Percentiles rank a stretch among this genome's conserved stretches.
phyloP scores from a whole-genome alignment of 2,888 invertebrate species.

The Stratiomys singularior region DNA sequence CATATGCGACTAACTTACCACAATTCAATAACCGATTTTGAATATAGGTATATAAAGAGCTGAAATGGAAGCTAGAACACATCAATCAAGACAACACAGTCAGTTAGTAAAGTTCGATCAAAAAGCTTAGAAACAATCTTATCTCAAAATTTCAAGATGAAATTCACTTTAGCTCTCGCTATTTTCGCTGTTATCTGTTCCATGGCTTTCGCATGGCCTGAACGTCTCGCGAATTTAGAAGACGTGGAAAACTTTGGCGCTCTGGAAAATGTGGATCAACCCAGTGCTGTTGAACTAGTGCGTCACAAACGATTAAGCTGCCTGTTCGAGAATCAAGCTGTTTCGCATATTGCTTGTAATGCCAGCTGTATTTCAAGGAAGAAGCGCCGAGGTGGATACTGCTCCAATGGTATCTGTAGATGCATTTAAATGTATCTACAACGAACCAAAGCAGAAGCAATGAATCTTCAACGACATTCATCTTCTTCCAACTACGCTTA shows the following conservation, averaged over 20 bases:
- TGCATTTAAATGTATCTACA: no score
- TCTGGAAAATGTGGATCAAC: not conserved
- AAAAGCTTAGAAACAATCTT: no score
- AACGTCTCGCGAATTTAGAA: not conserved
- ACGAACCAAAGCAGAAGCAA: no score
- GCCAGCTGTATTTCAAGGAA: not conserved
- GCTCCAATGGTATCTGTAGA: conserved; percentile 12
- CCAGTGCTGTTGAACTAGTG: not conserved
- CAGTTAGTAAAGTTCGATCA: not conserved
- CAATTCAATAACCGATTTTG: no score
- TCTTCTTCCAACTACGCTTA: no score
- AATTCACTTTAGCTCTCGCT: conserved; percentile 10
- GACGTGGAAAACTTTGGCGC: not conserved
- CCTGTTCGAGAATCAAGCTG: not conserved
- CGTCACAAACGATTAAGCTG: conserved; percentile 14
- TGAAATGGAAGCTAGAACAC: no score
- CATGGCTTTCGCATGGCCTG: conserved; percentile 3
- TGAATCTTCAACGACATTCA: no score
- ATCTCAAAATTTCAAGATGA: no score
- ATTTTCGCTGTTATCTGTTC: conserved; percentile 24
- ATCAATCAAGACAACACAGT: no score
- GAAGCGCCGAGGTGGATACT: not conserved
- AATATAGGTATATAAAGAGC: no score
- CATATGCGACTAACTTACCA: no score
- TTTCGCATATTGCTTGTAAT: not conserved